A percentile compares a stretch with the other conserved stretches of the same genome.
These are phyloP conservation scores for Callocephalon fimbriatum DNA, from an alignment of 2,113 vertebrate genomes.

Conservation along the genomic window DNA sequence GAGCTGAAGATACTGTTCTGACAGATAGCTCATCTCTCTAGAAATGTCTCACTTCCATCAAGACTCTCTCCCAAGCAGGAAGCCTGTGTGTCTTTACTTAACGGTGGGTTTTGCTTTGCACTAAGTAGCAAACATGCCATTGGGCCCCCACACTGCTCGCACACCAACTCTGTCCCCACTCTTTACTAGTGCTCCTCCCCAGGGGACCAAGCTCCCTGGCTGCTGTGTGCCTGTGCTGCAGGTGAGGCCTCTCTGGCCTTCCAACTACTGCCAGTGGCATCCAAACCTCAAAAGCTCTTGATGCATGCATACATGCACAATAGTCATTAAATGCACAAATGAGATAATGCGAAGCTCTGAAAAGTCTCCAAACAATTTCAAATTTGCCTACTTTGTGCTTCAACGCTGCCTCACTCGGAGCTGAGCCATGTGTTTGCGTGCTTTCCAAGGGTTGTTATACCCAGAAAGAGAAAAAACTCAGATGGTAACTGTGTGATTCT, in stretches of 20 bases:
- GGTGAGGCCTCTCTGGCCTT: not conserved
- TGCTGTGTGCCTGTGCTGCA: rapidly evolving
- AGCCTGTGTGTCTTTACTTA: not conserved
- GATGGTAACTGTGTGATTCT: not conserved
- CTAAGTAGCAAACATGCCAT: not conserved
- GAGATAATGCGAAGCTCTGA: not conserved
- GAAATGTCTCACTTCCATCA: not conserved
- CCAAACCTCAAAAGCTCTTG: not conserved
- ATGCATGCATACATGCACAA: not conserved
- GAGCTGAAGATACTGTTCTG: not conserved
- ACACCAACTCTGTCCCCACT: not conserved
- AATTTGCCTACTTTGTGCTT: slow-evolving; percentile 9
- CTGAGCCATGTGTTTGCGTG: not conserved
- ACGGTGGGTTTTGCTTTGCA: not conserved
- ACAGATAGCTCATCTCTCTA: not conserved
- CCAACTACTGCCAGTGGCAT: not conserved
- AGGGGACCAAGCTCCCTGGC: no score
- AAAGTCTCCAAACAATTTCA: slow-evolving; percentile 9
- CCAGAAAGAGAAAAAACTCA: not conserved
- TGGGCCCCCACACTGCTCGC: not conserved
- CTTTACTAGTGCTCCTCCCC: not conserved
- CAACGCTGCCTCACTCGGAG: not conserved
- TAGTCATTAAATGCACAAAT: not conserved
- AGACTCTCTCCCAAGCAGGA: not conserved
- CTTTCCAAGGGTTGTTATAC: not conserved